A percentile compares a stretch with the other conserved stretches of the same genome.
These are phyloP conservation scores for Motacilla alba DNA, from an alignment of 2,113 vertebrate genomes.

Conservation along the genomic window DNA sequence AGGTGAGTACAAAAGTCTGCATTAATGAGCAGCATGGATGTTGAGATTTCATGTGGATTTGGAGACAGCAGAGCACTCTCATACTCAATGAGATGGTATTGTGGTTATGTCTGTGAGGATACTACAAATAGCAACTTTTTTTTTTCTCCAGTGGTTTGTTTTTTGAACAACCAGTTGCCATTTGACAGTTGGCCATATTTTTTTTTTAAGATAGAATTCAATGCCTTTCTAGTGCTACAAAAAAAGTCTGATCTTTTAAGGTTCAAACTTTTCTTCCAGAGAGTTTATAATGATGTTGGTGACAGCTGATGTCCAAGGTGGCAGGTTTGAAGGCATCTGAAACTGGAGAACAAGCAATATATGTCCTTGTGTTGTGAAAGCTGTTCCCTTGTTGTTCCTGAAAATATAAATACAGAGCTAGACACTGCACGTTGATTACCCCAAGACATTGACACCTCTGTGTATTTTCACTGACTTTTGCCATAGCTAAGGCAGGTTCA, in stretches of 20 bases:
- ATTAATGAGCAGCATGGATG: rapidly evolving
- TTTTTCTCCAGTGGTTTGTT: neutral
- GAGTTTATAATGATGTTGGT: neutral
- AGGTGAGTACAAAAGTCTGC: neutral
- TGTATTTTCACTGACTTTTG: neutral
- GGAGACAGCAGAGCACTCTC: neutral
- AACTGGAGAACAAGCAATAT: neutral
- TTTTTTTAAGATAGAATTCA: neutral
- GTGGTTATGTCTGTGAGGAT: neutral
- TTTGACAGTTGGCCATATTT: neutral
- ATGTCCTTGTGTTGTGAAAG: neutral
- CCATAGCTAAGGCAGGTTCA: neutral
- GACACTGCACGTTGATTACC: rapidly evolving
- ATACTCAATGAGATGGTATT: neutral
- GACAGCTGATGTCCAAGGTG: neutral
- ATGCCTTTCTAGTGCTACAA: neutral
- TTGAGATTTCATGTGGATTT: neutral
- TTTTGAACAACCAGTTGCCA: neutral
- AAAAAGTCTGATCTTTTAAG: neutral
- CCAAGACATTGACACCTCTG: neutral
- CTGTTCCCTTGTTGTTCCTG: neutral
- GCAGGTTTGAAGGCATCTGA: neutral
- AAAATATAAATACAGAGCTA: neutral
- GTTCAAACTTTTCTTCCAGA: neutral
- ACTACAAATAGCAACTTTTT: neutral